A percentile compares a stretch with the other conserved stretches of the same genome.
Conservation (phyloP, 2,797 vertebrate genomes). For the Botia kubotai region DNA sequence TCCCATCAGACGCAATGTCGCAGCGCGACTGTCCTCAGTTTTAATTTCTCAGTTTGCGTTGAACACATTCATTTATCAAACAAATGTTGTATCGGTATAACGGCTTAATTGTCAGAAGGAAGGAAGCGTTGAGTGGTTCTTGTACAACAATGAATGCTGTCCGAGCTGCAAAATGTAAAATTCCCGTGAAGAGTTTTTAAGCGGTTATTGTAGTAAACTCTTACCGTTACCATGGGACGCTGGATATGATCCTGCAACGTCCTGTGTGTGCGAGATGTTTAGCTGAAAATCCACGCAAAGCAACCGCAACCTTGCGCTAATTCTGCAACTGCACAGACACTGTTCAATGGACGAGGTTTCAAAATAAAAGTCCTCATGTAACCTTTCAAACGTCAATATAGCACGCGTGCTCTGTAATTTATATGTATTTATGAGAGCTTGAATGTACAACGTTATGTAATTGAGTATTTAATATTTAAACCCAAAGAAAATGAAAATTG, state of each 20-base stretch:
- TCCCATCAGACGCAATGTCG: constrained; percentile 27
- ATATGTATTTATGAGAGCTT: background rate
- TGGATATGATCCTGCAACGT: background rate
- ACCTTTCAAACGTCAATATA: background rate
- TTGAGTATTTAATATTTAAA: background rate
- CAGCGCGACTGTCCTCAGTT: background rate
- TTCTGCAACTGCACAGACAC: background rate
- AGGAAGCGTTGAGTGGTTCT: background rate
- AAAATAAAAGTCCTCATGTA: constrained; percentile 13
- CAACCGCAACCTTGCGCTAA: constrained; percentile 1
- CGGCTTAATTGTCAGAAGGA: background rate
- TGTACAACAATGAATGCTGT: background rate
- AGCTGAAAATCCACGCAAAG: background rate
- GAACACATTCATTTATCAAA: background rate
- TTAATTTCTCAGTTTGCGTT: background rate
- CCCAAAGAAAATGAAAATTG: background rate
- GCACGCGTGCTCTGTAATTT: too few relatives aligned
- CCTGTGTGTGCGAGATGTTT: background rate
- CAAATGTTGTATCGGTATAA: background rate
- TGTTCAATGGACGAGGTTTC: background rate
- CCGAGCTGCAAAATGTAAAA: background rate
- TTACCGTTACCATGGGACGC: constrained; percentile 37
- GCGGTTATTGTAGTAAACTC: background rate
- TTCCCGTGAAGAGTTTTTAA: background rate
- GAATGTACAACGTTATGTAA: background rate